A percentile compares a stretch with the other conserved stretches of the same genome.
Conservation (phyloP, 2,113 vertebrate species). For the Tympanuchus pallidicinctus region DNA sequence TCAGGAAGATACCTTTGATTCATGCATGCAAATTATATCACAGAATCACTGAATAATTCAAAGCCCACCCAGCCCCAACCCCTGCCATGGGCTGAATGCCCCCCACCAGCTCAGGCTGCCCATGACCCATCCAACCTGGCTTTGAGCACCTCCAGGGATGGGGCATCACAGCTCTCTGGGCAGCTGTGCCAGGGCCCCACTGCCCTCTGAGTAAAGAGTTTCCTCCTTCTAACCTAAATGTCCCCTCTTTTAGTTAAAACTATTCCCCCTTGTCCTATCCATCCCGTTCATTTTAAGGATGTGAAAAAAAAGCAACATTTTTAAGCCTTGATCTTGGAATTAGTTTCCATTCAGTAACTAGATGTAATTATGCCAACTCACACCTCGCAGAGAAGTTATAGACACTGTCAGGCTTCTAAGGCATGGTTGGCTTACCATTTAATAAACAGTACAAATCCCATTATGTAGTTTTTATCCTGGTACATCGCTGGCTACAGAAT, state of each 20-base stretch:
- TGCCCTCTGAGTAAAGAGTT: too few relatives aligned
- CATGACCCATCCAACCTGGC: too few relatives aligned
- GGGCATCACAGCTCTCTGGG: too few relatives aligned
- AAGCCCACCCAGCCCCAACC: too few relatives aligned
- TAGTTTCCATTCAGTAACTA: neutral
- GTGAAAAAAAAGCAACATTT: accelerated
- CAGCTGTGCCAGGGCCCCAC: too few relatives aligned
- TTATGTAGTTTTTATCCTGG: neutral
- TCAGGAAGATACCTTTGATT: neutral
- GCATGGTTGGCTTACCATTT: neutral
- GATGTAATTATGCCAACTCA: neutral
- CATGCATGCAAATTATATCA: neutral
- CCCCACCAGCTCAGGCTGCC: too few relatives aligned
- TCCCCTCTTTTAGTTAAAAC: too few relatives aligned
- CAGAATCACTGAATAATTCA: too few relatives aligned
- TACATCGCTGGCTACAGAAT: neutral
- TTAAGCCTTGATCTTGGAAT: neutral
- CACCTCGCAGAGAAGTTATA: neutral
- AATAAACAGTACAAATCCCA: neutral
- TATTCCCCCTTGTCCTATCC: too few relatives aligned
- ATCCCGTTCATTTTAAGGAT: neutral
- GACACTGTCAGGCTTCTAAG: neutral
- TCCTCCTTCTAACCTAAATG: too few relatives aligned
- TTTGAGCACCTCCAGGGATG: too few relatives aligned
- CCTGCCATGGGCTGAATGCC: too few relatives aligned